phyloP scores from a whole-genome alignment of 2,113 vertebrate species.

The Aspidoscelis tigris region DNA sequence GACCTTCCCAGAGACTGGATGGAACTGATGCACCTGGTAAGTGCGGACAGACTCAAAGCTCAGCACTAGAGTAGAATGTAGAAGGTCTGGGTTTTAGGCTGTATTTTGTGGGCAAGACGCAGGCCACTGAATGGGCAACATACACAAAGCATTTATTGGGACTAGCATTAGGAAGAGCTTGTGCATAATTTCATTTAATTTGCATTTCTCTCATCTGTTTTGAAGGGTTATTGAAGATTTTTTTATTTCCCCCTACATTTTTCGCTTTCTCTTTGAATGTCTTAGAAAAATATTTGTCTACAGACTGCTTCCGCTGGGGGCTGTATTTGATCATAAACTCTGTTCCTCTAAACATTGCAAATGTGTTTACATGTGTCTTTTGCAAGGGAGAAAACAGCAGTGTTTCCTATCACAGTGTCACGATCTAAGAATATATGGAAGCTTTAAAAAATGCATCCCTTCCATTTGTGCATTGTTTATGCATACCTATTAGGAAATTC shows the following conservation, averaged over 20 bases:
- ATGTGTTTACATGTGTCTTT: neutral
- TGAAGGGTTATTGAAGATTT: neutral
- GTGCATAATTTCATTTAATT: neutral
- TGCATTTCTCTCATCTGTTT: neutral
- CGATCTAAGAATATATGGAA: neutral
- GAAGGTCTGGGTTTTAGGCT: too few relatives aligned
- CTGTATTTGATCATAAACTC: conserved; percentile 21
- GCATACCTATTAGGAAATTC: neutral
- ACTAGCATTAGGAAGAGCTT: too few relatives aligned
- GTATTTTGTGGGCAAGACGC: too few relatives aligned
- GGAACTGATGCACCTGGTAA: too few relatives aligned
- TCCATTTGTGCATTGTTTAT: neutral
- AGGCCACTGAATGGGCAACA: too few relatives aligned
- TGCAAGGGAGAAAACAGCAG: neutral
- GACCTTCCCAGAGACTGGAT: too few relatives aligned
- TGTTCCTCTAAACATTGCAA: conserved; percentile 23
- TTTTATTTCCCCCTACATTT: neutral
- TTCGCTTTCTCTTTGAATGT: neutral
- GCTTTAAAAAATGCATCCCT: neutral
- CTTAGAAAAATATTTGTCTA: neutral
- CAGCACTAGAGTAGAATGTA: too few relatives aligned
- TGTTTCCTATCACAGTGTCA: neutral
- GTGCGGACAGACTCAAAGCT: too few relatives aligned
- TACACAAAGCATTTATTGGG: too few relatives aligned
- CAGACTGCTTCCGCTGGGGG: conserved; percentile 1